A percentile compares a stretch with the other conserved stretches of the same genome.
Conservation (phyloP, 92 coral and sea anemone species). For the Ricordea florida region DNA sequence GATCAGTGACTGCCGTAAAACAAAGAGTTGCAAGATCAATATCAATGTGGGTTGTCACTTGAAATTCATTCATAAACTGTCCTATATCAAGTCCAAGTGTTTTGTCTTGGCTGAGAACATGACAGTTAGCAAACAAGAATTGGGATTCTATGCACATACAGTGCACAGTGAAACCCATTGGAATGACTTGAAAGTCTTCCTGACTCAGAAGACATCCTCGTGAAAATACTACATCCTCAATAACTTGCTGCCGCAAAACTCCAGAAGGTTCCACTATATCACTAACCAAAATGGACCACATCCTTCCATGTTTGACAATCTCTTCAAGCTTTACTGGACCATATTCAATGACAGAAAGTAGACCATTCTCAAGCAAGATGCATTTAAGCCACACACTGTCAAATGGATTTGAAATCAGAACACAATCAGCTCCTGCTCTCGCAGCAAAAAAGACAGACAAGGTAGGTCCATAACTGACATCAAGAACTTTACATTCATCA, state of each 20-base stretch:
- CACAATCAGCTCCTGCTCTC: constrained; percentile 43
- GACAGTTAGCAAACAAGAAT: constrained; percentile 59
- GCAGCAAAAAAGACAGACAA: constrained; percentile 64
- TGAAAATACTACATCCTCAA: constrained; percentile 90
- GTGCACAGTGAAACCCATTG: constrained; percentile 61
- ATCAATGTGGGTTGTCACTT: constrained; percentile 80
- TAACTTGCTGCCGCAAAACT: constrained; percentile 71
- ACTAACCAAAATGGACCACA: constrained; percentile 75
- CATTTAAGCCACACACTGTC: constrained; percentile 25
- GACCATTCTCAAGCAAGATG: constrained; percentile 23
- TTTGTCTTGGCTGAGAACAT: constrained; percentile 61
- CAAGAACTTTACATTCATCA: constrained; percentile 45
- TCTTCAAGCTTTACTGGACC: constrained; percentile 76
- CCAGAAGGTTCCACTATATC: constrained; percentile 96
- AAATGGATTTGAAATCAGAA: constrained; percentile 59
- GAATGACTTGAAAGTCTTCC: constrained; percentile 59
- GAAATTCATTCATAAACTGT: constrained; percentile 80
- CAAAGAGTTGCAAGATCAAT: constrained; percentile 77
- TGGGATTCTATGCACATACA: constrained; percentile 85
- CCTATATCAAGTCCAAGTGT: constrained; percentile 89
- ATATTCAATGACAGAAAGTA: constrained; percentile 42
- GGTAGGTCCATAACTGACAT: constrained; percentile 63
- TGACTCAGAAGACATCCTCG: constrained; percentile 80
- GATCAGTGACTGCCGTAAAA: constrained; percentile 53
- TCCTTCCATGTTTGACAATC: constrained; percentile 54